Conservation (phyloP, 2,797 vertebrate genomes). For the Pangasius krempfi region DNA sequence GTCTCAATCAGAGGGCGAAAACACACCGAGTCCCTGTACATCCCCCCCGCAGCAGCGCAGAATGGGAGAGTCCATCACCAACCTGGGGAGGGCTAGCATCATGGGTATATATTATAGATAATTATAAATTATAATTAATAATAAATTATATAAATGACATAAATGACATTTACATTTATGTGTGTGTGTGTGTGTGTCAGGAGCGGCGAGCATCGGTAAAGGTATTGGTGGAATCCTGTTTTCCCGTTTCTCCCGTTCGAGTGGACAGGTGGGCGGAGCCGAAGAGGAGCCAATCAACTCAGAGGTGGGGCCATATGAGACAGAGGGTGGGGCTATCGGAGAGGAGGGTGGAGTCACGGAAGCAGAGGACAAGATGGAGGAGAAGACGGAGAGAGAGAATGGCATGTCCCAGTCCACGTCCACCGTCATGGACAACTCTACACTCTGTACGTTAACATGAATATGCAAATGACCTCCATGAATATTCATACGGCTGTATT, state of each 20-base stretch:
- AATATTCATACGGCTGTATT: not conserved
- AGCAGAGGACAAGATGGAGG: slow-evolving; percentile 61
- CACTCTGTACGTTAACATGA: slow-evolving; percentile 41
- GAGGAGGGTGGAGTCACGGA: slow-evolving; percentile 74
- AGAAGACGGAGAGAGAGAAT: slow-evolving; percentile 71
- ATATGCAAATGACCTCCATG: not conserved
- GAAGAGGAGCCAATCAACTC: slow-evolving; percentile 68
- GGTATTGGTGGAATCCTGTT: slow-evolving; percentile 94
- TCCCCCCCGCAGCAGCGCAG: slow-evolving; percentile 86
- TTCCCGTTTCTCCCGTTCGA: slow-evolving; percentile 89
- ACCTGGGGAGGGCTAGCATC: slow-evolving; percentile 93
- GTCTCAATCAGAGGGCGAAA: slow-evolving; percentile 81
- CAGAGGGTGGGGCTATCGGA: slow-evolving; percentile 45
- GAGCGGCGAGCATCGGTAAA: slow-evolving; percentile 92
- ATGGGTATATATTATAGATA: slow-evolving; percentile 72
- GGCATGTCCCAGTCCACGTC: slow-evolving; percentile 75
- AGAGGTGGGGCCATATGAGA: slow-evolving; percentile 64
- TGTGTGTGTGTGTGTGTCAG: slow-evolving; percentile 68
- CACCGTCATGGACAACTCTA: slow-evolving; percentile 79
- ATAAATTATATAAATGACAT: too few species aligned
- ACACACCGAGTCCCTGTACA: slow-evolving; percentile 86
- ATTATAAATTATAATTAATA: too few species aligned
- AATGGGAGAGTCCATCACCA: slow-evolving; percentile 94
- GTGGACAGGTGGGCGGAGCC: slow-evolving; percentile 72
- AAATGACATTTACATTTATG: not conserved